phyloP scores from a whole-genome alignment of 2,113 vertebrate genomes.

The Elachura formosa region DNA sequence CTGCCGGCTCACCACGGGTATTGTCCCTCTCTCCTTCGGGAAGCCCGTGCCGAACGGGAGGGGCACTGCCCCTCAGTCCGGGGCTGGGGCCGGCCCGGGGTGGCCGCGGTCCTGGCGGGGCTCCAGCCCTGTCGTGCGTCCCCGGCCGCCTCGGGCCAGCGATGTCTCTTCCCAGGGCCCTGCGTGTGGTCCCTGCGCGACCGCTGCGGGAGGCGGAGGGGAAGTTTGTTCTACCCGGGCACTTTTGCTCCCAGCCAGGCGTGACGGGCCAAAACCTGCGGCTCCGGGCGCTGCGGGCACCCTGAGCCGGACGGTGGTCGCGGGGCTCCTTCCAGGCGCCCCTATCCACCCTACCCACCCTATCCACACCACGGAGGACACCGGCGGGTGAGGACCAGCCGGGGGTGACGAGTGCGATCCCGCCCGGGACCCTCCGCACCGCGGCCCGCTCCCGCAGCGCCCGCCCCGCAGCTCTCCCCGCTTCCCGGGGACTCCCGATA shows the following conservation, averaged over 20 bases:
- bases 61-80: not conserved
- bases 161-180: not conserved
- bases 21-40: rapidly evolving
- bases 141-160: not conserved
- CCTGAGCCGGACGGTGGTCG: not conserved
- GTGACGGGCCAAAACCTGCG: not conserved
- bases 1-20: rapidly evolving
- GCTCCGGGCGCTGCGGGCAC: not conserved
- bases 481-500: not conserved
- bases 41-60: not conserved
- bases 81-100: rapidly evolving
- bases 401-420: not conserved
- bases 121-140: not conserved
- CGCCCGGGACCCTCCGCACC: not conserved
- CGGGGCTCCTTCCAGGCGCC: not conserved
- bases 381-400: not conserved
- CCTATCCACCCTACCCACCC: not conserved
- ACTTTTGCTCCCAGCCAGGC: not conserved
- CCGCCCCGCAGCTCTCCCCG: not conserved
- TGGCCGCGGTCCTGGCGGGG: not conserved
- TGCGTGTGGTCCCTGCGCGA: not conserved
- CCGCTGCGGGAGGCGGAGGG: not conserved
- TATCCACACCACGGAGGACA: not conserved
- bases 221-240: not conserved
- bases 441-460: not conserved